phyloP scores from a whole-genome alignment of 2,113 vertebrate species.

The Apistogramma diplotaenia region DNA sequence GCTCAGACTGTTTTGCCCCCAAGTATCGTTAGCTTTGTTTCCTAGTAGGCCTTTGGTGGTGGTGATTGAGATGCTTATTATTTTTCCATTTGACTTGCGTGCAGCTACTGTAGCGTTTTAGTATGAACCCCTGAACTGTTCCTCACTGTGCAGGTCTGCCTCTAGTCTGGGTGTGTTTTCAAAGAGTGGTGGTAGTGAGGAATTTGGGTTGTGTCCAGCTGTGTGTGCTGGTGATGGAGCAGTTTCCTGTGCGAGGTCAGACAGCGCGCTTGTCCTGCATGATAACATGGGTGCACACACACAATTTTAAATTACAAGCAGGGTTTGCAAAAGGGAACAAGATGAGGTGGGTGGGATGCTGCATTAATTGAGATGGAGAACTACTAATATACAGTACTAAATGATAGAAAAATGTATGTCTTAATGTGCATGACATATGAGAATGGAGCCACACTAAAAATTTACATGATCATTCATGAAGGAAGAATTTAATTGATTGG shows the following conservation, averaged over 20 bases:
- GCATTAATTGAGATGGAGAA: not conserved
- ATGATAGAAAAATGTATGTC: not conserved
- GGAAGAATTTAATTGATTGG: not conserved
- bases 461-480: not conserved
- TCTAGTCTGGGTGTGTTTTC: slow-evolving; percentile 20
- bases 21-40: slow-evolving; percentile 1
- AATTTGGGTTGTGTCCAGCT: not conserved
- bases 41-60: slow-evolving; percentile 24
- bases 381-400: not conserved
- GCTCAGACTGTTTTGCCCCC: not conserved
- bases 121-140: not conserved
- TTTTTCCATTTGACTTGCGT: not conserved
- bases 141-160: too few relatives aligned
- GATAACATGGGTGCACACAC: not conserved
- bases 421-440: not conserved
- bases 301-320: not conserved
- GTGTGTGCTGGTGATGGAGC: slow-evolving; percentile 33
- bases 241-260: slow-evolving; percentile 26
- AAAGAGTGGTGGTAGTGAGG: not conserved
- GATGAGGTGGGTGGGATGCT: not conserved
- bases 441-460: not conserved
- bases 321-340: not conserved
- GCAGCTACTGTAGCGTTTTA: not conserved
- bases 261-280: slow-evolving; percentile 8
- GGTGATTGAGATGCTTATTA: not conserved